Evolutionary conservation across 2,113 vertebrate genomes (phyloP), one percentile per base, ranked within the genome.

Genomic region (Equus quagga): DNA sequence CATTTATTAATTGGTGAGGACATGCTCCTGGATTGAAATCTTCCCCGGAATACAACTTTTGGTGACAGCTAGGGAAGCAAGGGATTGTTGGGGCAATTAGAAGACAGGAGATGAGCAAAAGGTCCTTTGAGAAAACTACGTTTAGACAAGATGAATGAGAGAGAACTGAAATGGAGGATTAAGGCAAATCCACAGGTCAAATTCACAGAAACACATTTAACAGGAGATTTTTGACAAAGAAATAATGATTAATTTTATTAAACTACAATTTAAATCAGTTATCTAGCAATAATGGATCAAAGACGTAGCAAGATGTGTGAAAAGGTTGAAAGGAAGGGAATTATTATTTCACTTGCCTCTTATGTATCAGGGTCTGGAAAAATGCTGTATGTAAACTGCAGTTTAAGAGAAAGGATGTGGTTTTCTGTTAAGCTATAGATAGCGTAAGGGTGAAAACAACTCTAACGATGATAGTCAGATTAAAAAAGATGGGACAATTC

Each of bases 171-270:
- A 19, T 13, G 6, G 33, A 81, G 7, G 4, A 85, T 26, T 23
- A 85, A 78, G 80, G 82, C 17, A 69, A 73, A 92, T 24, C 21
- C 2, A 12, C 18, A 78, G 44, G 14, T 70, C 31, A 64, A 81
- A 92, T 24, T 72, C 72, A 79, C 60, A 17, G 41, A 89, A 91
- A 51, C 89, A 1, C 23, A 21, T 24, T 91, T n/a, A 88, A 56
- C 26, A 46, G 54, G 58, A 58, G 5, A 49, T 51, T 64, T 83
- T 91, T 85, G 81, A 94, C 7, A 7, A 58, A 41, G 8, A 95
- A 93, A 95, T 46, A 10, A 62, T n/a, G 24, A 69, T 17, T 70
- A 78, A 56, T 93, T 91, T 88, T 72, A 54, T 69, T 85, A 69
- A 96, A 76, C 41, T 91, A n/a, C 4, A 81, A 44, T 88, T 86